Conservation (phyloP, 2,113 vertebrate genomes). For the Osmerus mordax region DNA sequence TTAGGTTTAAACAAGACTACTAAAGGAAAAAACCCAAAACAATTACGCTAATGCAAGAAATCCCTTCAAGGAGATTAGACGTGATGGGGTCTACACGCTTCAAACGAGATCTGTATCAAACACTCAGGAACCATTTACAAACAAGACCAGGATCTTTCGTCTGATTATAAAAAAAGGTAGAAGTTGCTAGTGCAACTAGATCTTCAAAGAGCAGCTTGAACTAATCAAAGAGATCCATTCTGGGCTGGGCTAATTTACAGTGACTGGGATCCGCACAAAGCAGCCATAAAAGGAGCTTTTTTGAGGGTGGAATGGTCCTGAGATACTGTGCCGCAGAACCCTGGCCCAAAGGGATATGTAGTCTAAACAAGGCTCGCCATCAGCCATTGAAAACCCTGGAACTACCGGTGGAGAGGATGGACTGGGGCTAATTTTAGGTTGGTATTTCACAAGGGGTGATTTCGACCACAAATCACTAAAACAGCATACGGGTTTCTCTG, state of each 20-base stretch:
- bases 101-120: constrained; percentile 38
- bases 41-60: constrained; percentile 67
- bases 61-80: constrained; percentile 45
- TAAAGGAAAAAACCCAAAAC: constrained; percentile 19
- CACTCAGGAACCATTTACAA: constrained; percentile 2
- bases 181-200: constrained; percentile 31
- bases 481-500: constrained; percentile 63
- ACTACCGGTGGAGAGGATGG: constrained; percentile 44
- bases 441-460: constrained; percentile 63
- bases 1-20: constrained; percentile 21
- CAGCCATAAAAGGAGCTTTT: constrained; percentile 67
- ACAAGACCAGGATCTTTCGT: constrained; percentile 4
- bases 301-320: constrained; percentile 41
- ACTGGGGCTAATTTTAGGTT: constrained; percentile 69
- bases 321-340: constrained; percentile 47
- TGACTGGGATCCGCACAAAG: constrained; percentile 46
- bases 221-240: constrained; percentile 29
- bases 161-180: constrained; percentile 9
- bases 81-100: constrained; percentile 45
- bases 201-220: constrained; percentile 37
- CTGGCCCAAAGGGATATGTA: constrained; percentile 54
- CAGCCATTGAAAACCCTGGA: constrained; percentile 60
- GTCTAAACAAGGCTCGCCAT: constrained; percentile 61
- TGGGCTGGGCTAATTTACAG: constrained; percentile 54
- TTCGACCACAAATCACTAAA: constrained; percentile 60